Base-by-base conservation (phyloP, 2,113 vertebrate genomes). In the Prolemur simus region DNA sequence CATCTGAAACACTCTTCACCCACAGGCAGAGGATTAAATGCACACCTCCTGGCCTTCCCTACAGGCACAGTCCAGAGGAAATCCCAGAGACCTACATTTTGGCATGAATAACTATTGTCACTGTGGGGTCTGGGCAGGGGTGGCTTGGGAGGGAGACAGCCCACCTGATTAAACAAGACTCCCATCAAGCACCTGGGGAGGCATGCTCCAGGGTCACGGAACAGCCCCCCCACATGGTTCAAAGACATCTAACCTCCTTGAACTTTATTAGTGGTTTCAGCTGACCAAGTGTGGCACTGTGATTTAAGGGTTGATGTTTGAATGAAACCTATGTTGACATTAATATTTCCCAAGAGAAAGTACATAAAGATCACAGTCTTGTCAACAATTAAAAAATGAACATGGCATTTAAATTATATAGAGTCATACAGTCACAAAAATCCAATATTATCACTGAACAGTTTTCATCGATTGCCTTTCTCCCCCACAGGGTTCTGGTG, bases 381-480 rank as follows among this genome's bases (percentile, higher is more conserved):
- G 68, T 81, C 95, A 97, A 93, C 97, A 97, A 95, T 93, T 95
- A 97, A 92, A 93, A 94, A 98, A 97, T 20, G 81, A 95, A 98
- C 15, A 64, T 85, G 92, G 87, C 88, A 95, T 89, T 97, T 92
- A 97, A 97, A 96, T 93, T 78, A 76, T 3, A 34, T 1, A 27
- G 49, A 37, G 56, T 54, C 45, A 52, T 1, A 63, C 0, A 34
- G 52, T 21, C 54, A 69, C 58, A 85, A 49, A 93, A 20, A 6
- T 17, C 37, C 39, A 39, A 0, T 9, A 9, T 32, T 32, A 49
- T 20, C 66, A 47, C 37, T 7, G 8, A 66, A 63, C 11, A 21
- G 45, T 37, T 45, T 20, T 25, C 42, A 13, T 1, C 27, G 39
- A 32, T 39, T 47, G n/a, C 45, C 34, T 66, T 20, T 86, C 77